Base-by-base conservation (phyloP, 1,140 invertebrate species). In the Thrips palmi region DNA sequence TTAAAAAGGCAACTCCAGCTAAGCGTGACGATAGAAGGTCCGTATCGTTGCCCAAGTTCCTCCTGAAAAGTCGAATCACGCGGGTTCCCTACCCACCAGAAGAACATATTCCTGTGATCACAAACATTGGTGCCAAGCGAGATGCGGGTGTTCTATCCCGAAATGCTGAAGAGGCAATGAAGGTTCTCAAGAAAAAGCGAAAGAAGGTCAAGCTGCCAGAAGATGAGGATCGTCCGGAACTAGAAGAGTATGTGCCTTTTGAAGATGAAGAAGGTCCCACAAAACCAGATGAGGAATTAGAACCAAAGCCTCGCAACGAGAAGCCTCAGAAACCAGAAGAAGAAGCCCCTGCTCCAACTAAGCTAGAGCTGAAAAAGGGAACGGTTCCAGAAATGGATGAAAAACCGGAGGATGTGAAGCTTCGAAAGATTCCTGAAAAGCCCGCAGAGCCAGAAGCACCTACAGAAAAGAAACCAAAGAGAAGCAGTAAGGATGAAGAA, bases 1-100 rank as follows among this genome's bases (percentile, higher is more conserved):
- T 77, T 29, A 75, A 68, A 46, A 77, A 75, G 55, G 52, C 60
- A 20, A 45, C 56, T 15, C 57, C 58, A 32, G 70, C 68, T 52
- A 64, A 62, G 56, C 60, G 64, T 46, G 33, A 49, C 53, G 60
- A 64, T 45, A 46, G 53, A 23, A 44, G 56, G 7, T 59, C 62
- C 47, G 44, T 74, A 20, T 61, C 60, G 46, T 45, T 77, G 12
- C 72, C 70, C 1, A 75, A 74, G 57, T 52, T 77, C 29, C 52
- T 71, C 48, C 51, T 78, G 12, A 71, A 70, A 45, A 77, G 73
- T 52, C 60, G 66, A 37, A 68, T 77, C 11, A 63, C 52, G 33
- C 61, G 62, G 40, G 50, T 73, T 8, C 57, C 52, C 25, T 49
- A 40, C 42, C 43, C 55, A 12, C 52, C 54, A 24, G 17, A 23